Evolutionary conservation across 1,140 invertebrate genomes (phyloP).

Genomic region (Drosophila eugracilis): DNA sequence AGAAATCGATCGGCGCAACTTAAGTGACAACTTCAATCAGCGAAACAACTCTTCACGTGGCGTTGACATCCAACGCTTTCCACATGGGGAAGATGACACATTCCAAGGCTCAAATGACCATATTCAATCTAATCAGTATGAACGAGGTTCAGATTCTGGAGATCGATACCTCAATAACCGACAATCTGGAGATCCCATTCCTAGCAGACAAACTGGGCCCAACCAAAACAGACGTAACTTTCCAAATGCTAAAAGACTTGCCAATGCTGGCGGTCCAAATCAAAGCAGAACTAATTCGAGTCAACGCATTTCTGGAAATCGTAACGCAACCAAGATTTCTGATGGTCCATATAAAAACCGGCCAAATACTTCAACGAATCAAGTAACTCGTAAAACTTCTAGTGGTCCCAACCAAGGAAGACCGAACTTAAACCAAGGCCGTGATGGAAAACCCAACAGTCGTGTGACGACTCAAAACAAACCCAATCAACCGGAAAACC

Average conservation of each 20-base stretch:
- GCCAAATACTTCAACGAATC: background rate
- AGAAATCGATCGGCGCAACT: conserved; percentile 5
- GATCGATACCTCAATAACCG: background rate
- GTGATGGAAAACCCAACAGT: background rate
- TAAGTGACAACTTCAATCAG: conserved; percentile 18
- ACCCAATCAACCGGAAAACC: background rate
- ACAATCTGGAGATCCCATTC: background rate
- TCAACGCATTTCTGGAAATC: background rate
- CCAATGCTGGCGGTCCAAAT: background rate
- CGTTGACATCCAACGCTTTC: background rate
- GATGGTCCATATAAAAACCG: background rate
- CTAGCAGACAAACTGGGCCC: background rate
- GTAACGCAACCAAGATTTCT: background rate
- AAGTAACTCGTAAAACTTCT: conserved; percentile 1
- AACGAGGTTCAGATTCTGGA: background rate
- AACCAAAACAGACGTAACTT: background rate
- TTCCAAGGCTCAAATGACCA: conserved; percentile 5
- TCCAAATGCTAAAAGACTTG: background rate
- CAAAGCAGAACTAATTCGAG: background rate
- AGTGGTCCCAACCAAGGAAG: background rate
- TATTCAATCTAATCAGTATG: conserved; percentile 4
- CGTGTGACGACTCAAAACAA: background rate
- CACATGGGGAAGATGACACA: background rate
- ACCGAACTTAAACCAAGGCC: background rate
- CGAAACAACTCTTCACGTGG: background rate